A percentile compares a stretch with the other conserved stretches of the same genome.
Evolutionary conservation across 2,113 vertebrate species (phyloP).

Genomic region (Lontra canadensis): DNA sequence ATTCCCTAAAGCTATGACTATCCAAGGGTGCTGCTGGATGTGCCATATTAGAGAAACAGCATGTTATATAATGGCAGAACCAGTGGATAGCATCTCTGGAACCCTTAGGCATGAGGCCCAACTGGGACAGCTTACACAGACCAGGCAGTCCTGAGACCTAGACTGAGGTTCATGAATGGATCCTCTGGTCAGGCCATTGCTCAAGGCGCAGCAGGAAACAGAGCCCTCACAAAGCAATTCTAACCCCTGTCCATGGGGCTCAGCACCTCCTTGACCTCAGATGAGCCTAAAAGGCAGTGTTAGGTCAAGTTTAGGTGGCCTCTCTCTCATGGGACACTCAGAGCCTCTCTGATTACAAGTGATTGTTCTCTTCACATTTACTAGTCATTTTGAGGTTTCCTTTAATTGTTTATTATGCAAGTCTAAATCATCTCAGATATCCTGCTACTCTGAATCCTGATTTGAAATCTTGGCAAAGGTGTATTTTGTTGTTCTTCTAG

Average conservation of each 20-base stretch:
- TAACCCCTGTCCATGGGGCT: not conserved
- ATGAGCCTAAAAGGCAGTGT: not conserved
- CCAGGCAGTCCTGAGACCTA: not conserved
- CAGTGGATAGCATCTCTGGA: not conserved
- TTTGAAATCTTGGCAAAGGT: not conserved
- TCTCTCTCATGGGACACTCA: not conserved
- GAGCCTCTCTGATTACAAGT: not conserved
- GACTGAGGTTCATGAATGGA: not conserved
- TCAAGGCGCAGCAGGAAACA: not conserved
- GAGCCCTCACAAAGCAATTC: not conserved
- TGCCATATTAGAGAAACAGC: not conserved
- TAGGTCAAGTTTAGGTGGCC: not conserved
- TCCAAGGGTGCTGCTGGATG: too few species aligned
- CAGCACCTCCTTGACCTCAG: not conserved
- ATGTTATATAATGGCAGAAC: not conserved
- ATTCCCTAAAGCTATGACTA: not conserved
- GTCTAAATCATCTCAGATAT: not conserved
- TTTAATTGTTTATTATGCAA: constrained; percentile 1
- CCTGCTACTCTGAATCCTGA: not conserved
- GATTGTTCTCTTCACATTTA: not conserved
- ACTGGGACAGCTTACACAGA: not conserved
- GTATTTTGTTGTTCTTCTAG: not conserved
- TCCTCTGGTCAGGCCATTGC: not conserved
- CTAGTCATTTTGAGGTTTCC: constrained; percentile 19
- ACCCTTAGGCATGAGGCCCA: not conserved